A percentile compares a stretch with the other conserved stretches of the same genome.
Evolutionary conservation across 2,888 invertebrate genomes (phyloP).

Genomic region (Lochmaea crataegi): DNA sequence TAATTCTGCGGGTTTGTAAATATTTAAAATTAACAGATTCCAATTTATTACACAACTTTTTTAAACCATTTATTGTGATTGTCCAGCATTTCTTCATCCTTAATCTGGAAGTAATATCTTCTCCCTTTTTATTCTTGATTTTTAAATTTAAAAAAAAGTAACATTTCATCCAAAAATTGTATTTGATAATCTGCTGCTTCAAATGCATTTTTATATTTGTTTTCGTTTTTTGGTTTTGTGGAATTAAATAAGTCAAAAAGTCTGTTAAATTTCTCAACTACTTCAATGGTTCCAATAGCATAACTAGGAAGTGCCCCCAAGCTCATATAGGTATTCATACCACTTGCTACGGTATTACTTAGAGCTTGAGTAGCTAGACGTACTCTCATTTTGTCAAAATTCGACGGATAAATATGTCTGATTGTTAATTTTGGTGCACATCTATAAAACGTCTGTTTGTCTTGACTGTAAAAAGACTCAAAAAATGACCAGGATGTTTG

Average conservation of each 20-base stretch:
- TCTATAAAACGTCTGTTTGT: constrained; percentile 24
- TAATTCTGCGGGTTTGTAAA: background rate
- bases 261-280: background rate
- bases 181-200: background rate
- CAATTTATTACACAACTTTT: background rate
- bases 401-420: constrained; percentile 21
- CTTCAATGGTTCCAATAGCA: too few relatives aligned
- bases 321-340: background rate
- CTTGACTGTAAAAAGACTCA: constrained; percentile 20
- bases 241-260: background rate
- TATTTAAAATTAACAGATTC: background rate
- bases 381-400: constrained; percentile 31
- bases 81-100: too few relatives aligned
- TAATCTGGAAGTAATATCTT: background rate
- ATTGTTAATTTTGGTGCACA: constrained; percentile 27
- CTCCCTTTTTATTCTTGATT: background rate
- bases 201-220: background rate
- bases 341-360: background rate
- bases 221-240: background rate
- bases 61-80: background rate
- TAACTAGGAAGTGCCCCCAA: too few relatives aligned
- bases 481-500: constrained; percentile 27
- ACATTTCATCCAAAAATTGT: background rate
- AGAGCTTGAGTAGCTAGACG: constrained; percentile 12
- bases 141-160: background rate